Conservation (phyloP, 2,113 vertebrate genomes). For the Myiozetetes cayanensis region DNA sequence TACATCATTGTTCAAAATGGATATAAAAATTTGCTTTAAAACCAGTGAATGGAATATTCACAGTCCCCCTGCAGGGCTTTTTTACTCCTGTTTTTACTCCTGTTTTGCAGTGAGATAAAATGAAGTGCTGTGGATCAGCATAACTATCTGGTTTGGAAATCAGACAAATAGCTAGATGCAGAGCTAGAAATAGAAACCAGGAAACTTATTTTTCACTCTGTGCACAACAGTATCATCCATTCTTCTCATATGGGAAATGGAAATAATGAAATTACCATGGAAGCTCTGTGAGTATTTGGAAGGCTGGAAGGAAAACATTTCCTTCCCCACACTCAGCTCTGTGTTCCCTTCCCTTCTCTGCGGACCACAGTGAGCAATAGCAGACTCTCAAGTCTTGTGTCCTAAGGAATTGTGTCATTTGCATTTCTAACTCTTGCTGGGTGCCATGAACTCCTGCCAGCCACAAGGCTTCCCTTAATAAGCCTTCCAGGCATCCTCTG, state of each 20-base stretch:
- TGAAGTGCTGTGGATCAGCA: not conserved
- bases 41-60: not conserved
- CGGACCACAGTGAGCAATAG: not conserved
- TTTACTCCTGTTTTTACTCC: not conserved
- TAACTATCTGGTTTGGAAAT: not conserved
- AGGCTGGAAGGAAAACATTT: not conserved
- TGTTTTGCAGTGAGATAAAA: not conserved
- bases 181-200: constrained; percentile 1
- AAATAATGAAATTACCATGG: not conserved
- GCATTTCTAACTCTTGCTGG: not conserved
- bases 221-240: not conserved
- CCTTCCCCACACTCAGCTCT: not conserved
- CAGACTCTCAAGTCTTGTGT: not conserved
- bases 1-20: not conserved
- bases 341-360: not conserved
- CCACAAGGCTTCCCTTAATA: too few species aligned
- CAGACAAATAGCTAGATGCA: not conserved
- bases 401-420: not conserved
- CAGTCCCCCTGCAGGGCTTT: not conserved
- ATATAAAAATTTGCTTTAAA: not conserved
- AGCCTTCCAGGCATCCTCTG: not conserved
- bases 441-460: not conserved
- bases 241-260: not conserved
- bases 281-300: not conserved
- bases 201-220: not conserved